A percentile compares a stretch with the other conserved stretches of the same genome.
phyloP scores from a whole-genome alignment of 2,888 invertebrate genomes.

The Kuschelorhynchus macadamiae region DNA sequence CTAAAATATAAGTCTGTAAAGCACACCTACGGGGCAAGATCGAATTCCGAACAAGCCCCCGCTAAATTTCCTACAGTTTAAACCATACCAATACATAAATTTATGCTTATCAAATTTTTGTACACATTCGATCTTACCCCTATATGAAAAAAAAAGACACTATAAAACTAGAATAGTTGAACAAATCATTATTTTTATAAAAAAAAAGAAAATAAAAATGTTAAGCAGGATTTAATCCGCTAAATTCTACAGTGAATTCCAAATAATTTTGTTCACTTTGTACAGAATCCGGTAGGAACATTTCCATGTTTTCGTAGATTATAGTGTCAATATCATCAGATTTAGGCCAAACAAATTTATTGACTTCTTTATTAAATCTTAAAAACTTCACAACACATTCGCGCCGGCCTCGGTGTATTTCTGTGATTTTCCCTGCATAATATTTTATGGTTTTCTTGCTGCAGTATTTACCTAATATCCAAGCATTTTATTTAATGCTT shows the following conservation, averaged over 20 bases:
- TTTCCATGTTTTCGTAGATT: constrained; percentile 26
- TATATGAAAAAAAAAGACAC: too few relatives aligned
- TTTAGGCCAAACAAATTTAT: constrained; percentile 22
- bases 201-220: not conserved
- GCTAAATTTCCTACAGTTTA: not conserved
- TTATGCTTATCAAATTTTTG: not conserved
- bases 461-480: constrained; percentile 29
- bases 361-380: constrained; percentile 28
- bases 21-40: constrained; percentile 11
- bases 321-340: constrained; percentile 30
- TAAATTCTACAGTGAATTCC: constrained; percentile 24
- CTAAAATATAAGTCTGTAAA: constrained; percentile 12
- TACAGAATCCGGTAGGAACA: constrained; percentile 15
- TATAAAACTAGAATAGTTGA: not conserved
- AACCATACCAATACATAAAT: not conserved
- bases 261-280: constrained; percentile 22
- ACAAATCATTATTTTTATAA: not conserved
- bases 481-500: constrained; percentile 36
- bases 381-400: constrained; percentile 35
- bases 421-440: too few relatives aligned
- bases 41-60: constrained; percentile 19
- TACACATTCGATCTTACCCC: not conserved
- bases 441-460: constrained; percentile 29
- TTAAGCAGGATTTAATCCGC: constrained; percentile 25
- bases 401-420: constrained; percentile 14